Evolutionary conservation across 1,140 invertebrate genomes (phyloP).

Genomic region (Platorchestia sp.): DNA sequence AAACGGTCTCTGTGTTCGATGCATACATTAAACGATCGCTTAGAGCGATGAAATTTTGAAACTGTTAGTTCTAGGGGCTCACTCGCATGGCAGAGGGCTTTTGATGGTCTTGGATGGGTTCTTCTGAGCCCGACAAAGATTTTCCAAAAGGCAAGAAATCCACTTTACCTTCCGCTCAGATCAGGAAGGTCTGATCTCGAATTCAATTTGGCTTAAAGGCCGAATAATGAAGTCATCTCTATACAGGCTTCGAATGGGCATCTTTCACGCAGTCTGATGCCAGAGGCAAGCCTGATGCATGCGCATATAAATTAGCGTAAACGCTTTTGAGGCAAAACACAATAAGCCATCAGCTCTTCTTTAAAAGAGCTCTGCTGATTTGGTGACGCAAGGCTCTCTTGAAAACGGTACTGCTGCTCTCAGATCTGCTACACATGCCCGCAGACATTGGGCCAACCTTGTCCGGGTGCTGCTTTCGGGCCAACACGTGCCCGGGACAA

Average conservation of each 20-base stretch:
- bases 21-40: slow-evolving; percentile 42
- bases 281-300: slow-evolving; percentile 15
- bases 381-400: neutral
- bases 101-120: slow-evolving; percentile 44
- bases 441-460: neutral
- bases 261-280: slow-evolving; percentile 47
- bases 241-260: slow-evolving; percentile 55
- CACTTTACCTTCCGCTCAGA: slow-evolving; percentile 51
- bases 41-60: slow-evolving; percentile 18
- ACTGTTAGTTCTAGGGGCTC: neutral
- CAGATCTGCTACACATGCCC: neutral
- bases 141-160: slow-evolving; percentile 35
- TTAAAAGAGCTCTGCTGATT: neutral
- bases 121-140: slow-evolving; percentile 3
- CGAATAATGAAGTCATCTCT: slow-evolving; percentile 54
- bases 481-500: neutral
- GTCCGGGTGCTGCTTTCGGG: neutral
- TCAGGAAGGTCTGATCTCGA: slow-evolving; percentile 51
- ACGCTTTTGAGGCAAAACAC: slow-evolving; percentile 44
- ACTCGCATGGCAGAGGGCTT: slow-evolving; percentile 6
- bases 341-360: slow-evolving; percentile 44
- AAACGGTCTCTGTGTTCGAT: slow-evolving; percentile 19
- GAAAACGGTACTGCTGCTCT: neutral
- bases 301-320: slow-evolving; percentile 52
- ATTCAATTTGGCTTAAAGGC: slow-evolving; percentile 54